Base-by-base conservation (phyloP, 2,797 vertebrate genomes). In the Trachurus trachurus region DNA sequence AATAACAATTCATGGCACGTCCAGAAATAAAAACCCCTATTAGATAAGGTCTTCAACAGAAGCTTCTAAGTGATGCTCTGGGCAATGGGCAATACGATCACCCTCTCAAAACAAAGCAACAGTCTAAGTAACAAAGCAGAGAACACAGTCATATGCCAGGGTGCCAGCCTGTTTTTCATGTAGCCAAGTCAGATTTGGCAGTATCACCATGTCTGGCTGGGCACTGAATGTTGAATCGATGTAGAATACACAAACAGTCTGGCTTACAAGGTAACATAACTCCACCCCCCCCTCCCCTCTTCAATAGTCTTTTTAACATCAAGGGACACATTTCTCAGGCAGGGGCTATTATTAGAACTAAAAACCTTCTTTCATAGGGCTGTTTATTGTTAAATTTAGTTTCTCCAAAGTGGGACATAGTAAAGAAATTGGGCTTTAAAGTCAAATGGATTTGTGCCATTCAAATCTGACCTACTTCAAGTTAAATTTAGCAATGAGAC, bases 111-210 rank as follows among this genome's bases (percentile, higher is more conserved):
- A 91, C 84, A 84, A 88, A 87, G 90, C 74, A 81, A 68, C 80
- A 81, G 82, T 77, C 71, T 80, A 77, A 87, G 85, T 89, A 89
- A 88, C 81, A 83, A 85, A 88, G 81, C 85, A 82, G 58, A 79
- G 83, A 85, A 71, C 66, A 42, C 74, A 81, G 81, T 85, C 76
- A 80, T 89, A 86, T 88, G 87, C 80, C 64, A 71, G 58, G 10
- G 71, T 88, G 87, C 87, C 92, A 93, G 90, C 70, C 87, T 85
- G 79, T 87, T 89, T 85, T 59, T 77, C 79, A 71, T 81, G 42
- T 80, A 81, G 91, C 93, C 88, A 91, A 92, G 82, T 87, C 81
- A 67, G 82, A 89, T 86, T 86, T 93, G 91, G 92, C 92, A 92
- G 70, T 17, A 9, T 22, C 67, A 44, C 45, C 71, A 61, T 87